phyloP scores from a whole-genome alignment of 2,113 vertebrate genomes.

The Corythaeola cristata region DNA sequence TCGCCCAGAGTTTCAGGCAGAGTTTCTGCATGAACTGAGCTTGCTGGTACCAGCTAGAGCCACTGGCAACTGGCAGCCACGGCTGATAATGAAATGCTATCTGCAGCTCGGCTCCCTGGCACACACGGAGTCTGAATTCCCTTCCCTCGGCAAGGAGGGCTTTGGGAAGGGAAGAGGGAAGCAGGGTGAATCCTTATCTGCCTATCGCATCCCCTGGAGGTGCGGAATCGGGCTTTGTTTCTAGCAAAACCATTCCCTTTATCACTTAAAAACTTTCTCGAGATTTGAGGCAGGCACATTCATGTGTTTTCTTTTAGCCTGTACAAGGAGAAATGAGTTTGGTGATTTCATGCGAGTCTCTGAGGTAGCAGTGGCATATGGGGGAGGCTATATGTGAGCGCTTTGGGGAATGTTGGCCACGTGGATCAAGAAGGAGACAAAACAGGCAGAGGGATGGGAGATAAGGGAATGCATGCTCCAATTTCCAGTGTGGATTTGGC shows the following conservation, averaged over 20 bases:
- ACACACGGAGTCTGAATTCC: conserved; percentile 4
- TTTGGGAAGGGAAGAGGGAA: conserved; percentile 46
- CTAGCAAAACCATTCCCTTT: conserved; percentile 57
- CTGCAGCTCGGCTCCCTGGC: conserved; percentile 16
- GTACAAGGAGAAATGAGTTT: neutral
- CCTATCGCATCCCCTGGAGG: conserved; percentile 1
- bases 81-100: conserved; percentile 42
- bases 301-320: conserved; percentile 41
- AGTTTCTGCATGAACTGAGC: conserved; percentile 59
- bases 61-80: conserved; percentile 59
- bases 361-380: neutral
- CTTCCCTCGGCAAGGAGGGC: neutral
- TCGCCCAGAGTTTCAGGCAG: conserved; percentile 59
- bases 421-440: neutral
- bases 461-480: neutral
- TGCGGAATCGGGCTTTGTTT: conserved; percentile 52
- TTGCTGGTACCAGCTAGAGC: conserved; percentile 62
- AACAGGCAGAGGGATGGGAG: neutral
- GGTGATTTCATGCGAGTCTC: neutral
- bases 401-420: neutral
- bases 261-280: neutral
- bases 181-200: conserved; percentile 61
- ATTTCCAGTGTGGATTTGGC: neutral
- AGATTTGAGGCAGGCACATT: conserved; percentile 32
- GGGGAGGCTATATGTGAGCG: neutral